Evolutionary conservation across 2,797 vertebrate species (phyloP), one percentile per base, ranked within the genome.

Genomic region (Euphonia xanthogaster): DNA sequence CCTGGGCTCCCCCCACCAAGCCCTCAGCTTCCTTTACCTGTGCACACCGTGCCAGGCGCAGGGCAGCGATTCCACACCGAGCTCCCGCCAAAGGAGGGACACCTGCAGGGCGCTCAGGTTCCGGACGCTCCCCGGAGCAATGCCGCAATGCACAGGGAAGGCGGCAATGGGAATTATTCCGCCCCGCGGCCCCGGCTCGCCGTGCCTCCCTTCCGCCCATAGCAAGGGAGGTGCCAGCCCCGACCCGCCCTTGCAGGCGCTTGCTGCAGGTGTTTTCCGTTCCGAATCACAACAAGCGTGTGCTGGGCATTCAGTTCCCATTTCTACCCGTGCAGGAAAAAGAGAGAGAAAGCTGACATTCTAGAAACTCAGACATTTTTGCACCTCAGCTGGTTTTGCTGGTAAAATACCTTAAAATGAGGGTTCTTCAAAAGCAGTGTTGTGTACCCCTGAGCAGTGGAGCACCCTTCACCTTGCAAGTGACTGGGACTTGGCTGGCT

Each of bases 171-270:
- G 55, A 40, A 73, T 79, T 40, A 28, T 15, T 19, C 12, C 50
- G 28, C 28, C 47, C 3, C 1, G 0, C 14, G 76, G 50, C 20
- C 39, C 37, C 39, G 1, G 2, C 7, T 9, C 2, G 2, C 42
- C 15, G 30, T 47, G 51, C 47, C 31, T 61, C 58, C 40, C 8
- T 81, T 45, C 42, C 40, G 47, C 78, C 47, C 47, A 12, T 24
- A 16, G 75, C 72, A 31, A 63, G 75, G 62, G 66, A 81, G 45
- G 22, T 42, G 47, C 84, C 71, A 47, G 89, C 62, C 78, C 67
- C 0, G 1, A 22, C 82, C 39, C 93, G 75, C 82, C 82, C 35
- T 19, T 58, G 12, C 90, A n/a, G 9, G 18, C 35, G 7, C 5
- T 37, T 0, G 19, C 85, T 71, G 72, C 42, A 77, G 82, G 65